Base-by-base conservation (phyloP, 2,888 invertebrate genomes). In the Spilarctia lutea region DNA sequence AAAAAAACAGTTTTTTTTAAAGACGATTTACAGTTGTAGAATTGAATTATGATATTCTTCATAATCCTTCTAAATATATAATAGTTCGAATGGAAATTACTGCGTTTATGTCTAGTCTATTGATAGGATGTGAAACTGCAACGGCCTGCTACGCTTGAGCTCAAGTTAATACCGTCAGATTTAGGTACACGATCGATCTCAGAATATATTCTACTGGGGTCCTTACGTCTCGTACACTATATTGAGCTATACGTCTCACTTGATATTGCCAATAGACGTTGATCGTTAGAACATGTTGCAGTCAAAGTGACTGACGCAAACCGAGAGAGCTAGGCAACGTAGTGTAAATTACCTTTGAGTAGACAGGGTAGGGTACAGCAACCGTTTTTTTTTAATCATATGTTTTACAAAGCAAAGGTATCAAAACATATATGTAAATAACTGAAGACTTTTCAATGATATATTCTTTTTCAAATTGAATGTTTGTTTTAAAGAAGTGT, bases 121-220 rank as follows among this genome's bases (percentile, higher is more conserved):
- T n/a, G n/a, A n/a, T n/a, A 27, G 11, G 3, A n/a, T 13, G n/a
- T 27, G 0, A 11, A 56, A 63, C 30, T 30, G 60, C 60, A 30
- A 63, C 6, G 60, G 18, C 30, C 60, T 27, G 16, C 30, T 63
- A 27, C 70, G 75, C 63, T 82, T 69, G 70, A 75, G 69, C 68
- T 75, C 39, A 68, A 82, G 80, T 76, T 80, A 72, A 82, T 82
- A 68, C 75, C 74, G 65, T 68, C 52, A 52, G 33, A 72, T 65
- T 35, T 71, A 70, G 77, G 77, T 75, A 68, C 73, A 84, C 75
- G 85, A 79, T 80, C 77, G 74, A 77, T 82, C 80, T 18, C 30
- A 63, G 30, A 63, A 75, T 70, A 72, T 56, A 69, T 52, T 45
- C 73, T 45, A 65, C 72, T 52, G 35, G 45, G 75, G 72, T 66